Percentiles rank a stretch among this genome's conserved stretches.
Conservation (phyloP, 2,113 vertebrate species). For the Arothron firmamentum region DNA sequence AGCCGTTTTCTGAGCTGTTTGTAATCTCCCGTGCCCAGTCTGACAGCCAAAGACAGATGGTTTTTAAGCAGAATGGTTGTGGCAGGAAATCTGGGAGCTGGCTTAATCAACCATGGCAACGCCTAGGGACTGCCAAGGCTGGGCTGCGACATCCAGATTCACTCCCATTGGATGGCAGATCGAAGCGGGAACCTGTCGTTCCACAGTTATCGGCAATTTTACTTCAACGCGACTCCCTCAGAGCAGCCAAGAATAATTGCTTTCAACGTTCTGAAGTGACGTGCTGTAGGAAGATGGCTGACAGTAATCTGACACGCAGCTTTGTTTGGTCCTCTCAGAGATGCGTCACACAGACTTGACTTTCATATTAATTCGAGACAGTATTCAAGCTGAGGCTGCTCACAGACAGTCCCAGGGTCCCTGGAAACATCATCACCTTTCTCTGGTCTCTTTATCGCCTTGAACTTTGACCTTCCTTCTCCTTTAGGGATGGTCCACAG, state of each 20-base stretch:
- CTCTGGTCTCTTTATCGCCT: not conserved
- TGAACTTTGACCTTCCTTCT: conserved; percentile 16
- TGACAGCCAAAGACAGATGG: conserved; percentile 75
- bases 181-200: conserved; percentile 45
- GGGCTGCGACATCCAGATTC: conserved; percentile 52
- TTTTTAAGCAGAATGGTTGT: conserved; percentile 75
- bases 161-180: conserved; percentile 53
- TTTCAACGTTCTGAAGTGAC: conserved; percentile 32
- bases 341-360: not conserved
- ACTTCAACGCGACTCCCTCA: conserved; percentile 46
- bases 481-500: conserved; percentile 88
- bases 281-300: conserved; percentile 30
- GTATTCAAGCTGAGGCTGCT: conserved; percentile 1
- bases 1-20: conserved; percentile 71
- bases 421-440: not conserved
- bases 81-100: conserved; percentile 63
- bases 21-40: conserved; percentile 72
- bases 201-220: conserved; percentile 42
- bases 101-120: conserved; percentile 63
- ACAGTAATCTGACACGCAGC: conserved; percentile 28
- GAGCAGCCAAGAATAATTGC: conserved; percentile 36
- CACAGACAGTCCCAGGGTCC: not conserved
- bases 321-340: conserved; percentile 25
- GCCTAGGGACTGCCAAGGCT: conserved; percentile 64
- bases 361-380: conserved; percentile 6